Evolutionary conservation across 2,888 invertebrate genomes (phyloP), one percentile per base, ranked within the genome.

Genomic region (Tinea trinotella): DNA sequence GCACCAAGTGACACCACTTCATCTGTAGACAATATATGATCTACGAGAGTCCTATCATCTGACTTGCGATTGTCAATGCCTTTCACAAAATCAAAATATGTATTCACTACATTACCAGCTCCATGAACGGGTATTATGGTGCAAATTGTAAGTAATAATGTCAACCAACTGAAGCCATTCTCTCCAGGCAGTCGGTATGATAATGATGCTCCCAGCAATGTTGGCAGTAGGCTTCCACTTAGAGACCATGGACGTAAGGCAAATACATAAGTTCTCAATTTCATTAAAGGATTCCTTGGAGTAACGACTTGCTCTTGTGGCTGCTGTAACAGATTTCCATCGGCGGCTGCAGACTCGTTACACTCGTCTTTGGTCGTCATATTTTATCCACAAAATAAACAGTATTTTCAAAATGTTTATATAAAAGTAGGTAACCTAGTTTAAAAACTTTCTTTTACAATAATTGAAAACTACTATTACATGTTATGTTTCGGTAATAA

Each of bases 21-120:
- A 65, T 88, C 87, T 56, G 73, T 78, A 60, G 78, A 81, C 54
- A 98, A 86, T 64, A 97, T 91, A 63, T 95, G 93, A 82, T 98
- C 98, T n/a, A 98, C 97, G 55, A 98, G 86, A 61, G 96, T 97
- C 67, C 97, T 89, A 71, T 98, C 98, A 70, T 98, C 97, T 61
- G 96, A 95, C 82, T 94, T 96, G 58, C 94, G 89, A 71, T 93
- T 94, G 75, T 98, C 98, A 55, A 98, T 96, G 49, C 95, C 98
- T 83, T 95, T 95, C 24, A 95, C 91, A 71, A 94, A 98, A 77
- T 98, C 98, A 73, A 93, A 98, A 74, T 97, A 98, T 0, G 98
- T 98, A 76, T 98, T 98, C 18, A 98, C 97, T 36, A 98, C 92
- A 79, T 98, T 98, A 54, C 97, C 98, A 57, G 98, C 98, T 57